Evolutionary conservation across 2,888 invertebrate genomes (phyloP).

Genomic region (Hoplodrina blanda): DNA sequence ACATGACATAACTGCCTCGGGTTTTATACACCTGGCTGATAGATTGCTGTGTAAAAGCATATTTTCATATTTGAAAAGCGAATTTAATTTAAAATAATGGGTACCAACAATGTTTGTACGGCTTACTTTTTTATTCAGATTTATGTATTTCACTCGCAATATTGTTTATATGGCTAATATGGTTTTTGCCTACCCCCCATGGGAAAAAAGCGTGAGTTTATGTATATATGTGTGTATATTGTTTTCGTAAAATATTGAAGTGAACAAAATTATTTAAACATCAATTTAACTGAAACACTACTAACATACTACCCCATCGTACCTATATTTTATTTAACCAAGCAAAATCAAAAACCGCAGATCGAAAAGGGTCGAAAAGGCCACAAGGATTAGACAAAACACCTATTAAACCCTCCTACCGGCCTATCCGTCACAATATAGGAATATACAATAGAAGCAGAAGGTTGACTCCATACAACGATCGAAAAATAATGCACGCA

Average conservation of each 20-base stretch:
- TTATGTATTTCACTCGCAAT: too few relatives aligned
- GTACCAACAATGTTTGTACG: neutral
- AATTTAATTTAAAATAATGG: conserved; percentile 21
- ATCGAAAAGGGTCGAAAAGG: conserved; percentile 26
- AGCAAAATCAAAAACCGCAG: conserved; percentile 30
- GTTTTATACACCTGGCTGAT: conserved; percentile 13
- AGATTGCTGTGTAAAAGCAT: conserved; percentile 2
- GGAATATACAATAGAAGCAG: neutral
- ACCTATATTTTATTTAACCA: neutral
- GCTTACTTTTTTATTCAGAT: conserved; percentile 5
- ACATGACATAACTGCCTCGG: conserved; percentile 23
- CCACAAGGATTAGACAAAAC: conserved; percentile 23
- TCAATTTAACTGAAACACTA: too few relatives aligned
- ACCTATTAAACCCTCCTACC: conserved; percentile 36
- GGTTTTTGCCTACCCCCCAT: too few relatives aligned
- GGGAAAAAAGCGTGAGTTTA: too few relatives aligned
- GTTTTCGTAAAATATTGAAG: neutral
- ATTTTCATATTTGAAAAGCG: conserved; percentile 20
- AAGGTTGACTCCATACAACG: conserved; percentile 1
- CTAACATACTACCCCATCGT: too few relatives aligned
- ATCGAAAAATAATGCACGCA: neutral
- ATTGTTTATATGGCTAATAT: too few relatives aligned
- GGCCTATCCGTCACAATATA: neutral
- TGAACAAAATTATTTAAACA: too few relatives aligned
- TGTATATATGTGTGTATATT: neutral